A percentile compares a stretch with the other conserved stretches of the same genome.
Evolutionary conservation across 2,888 invertebrate genomes (phyloP).

Genomic region (Eristalinus aeneus): DNA sequence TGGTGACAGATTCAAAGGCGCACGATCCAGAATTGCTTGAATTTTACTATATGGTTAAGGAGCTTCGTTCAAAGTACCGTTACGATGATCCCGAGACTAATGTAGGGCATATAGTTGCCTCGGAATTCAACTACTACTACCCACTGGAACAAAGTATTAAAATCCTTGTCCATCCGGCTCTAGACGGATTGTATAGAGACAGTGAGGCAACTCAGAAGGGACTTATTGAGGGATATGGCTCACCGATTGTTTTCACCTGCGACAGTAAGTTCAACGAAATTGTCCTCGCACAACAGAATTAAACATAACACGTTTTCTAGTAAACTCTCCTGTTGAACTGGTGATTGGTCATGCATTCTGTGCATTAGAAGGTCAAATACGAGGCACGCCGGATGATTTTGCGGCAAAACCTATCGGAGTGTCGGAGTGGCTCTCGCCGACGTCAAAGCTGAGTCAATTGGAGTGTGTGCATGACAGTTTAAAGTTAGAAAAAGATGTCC

Average conservation of each 20-base stretch:
- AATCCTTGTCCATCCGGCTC: slow-evolving; percentile 87
- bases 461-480: slow-evolving; percentile 97
- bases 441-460: slow-evolving; percentile 92
- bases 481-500: slow-evolving; percentile 94
- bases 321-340: slow-evolving; percentile 92
- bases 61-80: slow-evolving; percentile 88
- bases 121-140: slow-evolving; percentile 91
- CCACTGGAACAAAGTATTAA: slow-evolving; percentile 93
- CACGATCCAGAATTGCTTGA: slow-evolving; percentile 90
- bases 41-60: slow-evolving; percentile 91
- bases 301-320: slow-evolving; percentile 82
- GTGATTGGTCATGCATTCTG: slow-evolving; percentile 92
- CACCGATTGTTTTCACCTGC: slow-evolving; percentile 94
- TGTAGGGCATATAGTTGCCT: slow-evolving; percentile 93
- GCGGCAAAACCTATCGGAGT: slow-evolving; percentile 87
- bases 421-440: slow-evolving; percentile 92
- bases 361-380: slow-evolving; percentile 88
- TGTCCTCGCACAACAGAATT: not conserved
- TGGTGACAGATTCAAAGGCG: slow-evolving; percentile 85
- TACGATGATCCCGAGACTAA: slow-evolving; percentile 90
- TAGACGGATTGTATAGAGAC: slow-evolving; percentile 78
- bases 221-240: slow-evolving; percentile 80
- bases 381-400: slow-evolving; percentile 85
- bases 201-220: slow-evolving; percentile 80
- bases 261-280: slow-evolving; percentile 86